A percentile compares a stretch with the other conserved stretches of the same genome.
These are phyloP conservation scores for Sphecodes monilicornis DNA, from an alignment of 2,888 invertebrate genomes.

Conservation along the genomic window DNA sequence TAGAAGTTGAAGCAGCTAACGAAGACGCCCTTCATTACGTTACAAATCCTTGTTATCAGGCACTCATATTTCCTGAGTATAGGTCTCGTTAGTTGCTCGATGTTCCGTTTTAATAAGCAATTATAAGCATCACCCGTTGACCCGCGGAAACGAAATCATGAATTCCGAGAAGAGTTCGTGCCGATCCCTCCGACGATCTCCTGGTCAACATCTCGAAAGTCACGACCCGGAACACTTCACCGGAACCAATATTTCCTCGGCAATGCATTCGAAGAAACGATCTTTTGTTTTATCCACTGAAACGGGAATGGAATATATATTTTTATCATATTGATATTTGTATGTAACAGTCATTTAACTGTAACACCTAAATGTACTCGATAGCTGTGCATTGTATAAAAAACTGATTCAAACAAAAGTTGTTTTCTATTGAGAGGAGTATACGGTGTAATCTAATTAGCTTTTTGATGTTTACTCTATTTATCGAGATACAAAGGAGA, in stretches of 20 bases:
- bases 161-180: conserved; percentile 67
- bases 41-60: conserved; percentile 9
- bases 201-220: conserved; percentile 56
- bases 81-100: conserved; percentile 43
- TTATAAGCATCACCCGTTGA: conserved; percentile 64
- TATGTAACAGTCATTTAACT: no score
- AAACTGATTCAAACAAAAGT: no score
- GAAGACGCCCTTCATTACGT: background rate
- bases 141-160: conserved; percentile 58
- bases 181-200: conserved; percentile 58
- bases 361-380: no score
- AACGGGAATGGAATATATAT: background rate
- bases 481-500: no score
- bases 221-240: conserved; percentile 64
- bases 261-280: conserved; percentile 35
- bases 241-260: conserved; percentile 41
- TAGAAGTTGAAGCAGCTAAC: background rate
- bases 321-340: background rate
- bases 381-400: no score
- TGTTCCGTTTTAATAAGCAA: conserved; percentile 70
- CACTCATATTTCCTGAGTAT: conserved; percentile 27
- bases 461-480: no score
- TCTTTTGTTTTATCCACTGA: background rate
- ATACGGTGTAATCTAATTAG: no score
- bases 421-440: no score